Evolutionary conservation across 2,888 invertebrate species (phyloP).

Genomic region (Megastigmus dorsalis): DNA sequence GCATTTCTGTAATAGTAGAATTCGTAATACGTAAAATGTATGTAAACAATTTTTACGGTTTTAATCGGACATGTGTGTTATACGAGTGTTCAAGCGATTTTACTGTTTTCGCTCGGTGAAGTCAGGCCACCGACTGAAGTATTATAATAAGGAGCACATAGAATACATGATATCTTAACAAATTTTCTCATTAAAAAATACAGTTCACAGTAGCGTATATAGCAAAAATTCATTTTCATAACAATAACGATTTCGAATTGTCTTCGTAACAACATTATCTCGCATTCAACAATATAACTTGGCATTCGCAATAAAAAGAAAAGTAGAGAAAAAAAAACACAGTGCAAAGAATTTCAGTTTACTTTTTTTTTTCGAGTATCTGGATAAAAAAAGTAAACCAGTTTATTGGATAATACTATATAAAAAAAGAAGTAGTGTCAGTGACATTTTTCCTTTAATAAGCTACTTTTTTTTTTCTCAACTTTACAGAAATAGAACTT

Average conservation of each 20-base stretch:
- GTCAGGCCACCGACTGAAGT: constrained; percentile 17
- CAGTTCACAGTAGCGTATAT: constrained; percentile 39
- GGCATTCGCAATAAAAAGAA: constrained; percentile 40
- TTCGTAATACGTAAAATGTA: constrained; percentile 30
- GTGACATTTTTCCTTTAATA: constrained; percentile 6
- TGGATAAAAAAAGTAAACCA: constrained; percentile 17
- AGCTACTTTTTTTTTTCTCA: background rate
- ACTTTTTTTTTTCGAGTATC: constrained; percentile 19
- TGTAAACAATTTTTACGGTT: constrained; percentile 26
- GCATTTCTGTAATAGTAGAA: constrained; percentile 44
- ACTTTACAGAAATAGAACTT: constrained; percentile 11
- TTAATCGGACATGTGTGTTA: constrained; percentile 8
- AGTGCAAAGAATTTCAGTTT: constrained; percentile 20
- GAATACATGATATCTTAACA: constrained; percentile 44
- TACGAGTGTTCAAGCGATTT: constrained; percentile 3
- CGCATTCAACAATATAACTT: constrained; percentile 40
- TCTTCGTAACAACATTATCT: constrained; percentile 46
- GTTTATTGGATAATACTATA: constrained; percentile 33
- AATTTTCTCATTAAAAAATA: constrained; percentile 49
- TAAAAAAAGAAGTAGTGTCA: constrained; percentile 20
- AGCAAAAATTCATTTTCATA: constrained; percentile 46
- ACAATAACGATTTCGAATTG: constrained; percentile 47
- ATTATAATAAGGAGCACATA: constrained; percentile 29
- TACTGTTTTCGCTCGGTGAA: constrained; percentile 3
- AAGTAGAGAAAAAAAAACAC: constrained; percentile 26